Evolutionary conservation across 2,113 vertebrate genomes (phyloP).

Genomic region (Malurus elegans): DNA sequence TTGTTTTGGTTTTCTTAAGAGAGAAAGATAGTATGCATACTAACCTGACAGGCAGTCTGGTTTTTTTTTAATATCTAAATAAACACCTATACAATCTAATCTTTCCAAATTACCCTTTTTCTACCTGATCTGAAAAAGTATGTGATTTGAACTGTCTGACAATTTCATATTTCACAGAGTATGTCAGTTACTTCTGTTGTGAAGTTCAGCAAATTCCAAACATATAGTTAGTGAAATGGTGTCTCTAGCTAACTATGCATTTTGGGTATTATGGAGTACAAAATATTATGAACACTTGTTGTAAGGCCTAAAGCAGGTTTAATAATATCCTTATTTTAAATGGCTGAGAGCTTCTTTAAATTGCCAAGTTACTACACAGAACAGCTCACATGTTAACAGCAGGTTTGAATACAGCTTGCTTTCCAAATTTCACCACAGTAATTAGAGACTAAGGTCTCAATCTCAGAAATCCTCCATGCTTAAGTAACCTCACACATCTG

Average conservation of each 20-base stretch:
- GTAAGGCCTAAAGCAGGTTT: not conserved
- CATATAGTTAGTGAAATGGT: not conserved
- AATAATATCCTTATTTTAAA: not conserved
- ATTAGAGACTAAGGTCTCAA: not conserved
- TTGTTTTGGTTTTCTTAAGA: not conserved
- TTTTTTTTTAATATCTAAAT: not conserved
- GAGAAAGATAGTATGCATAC: not conserved
- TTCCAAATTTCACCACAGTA: not conserved
- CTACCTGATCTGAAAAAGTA: not conserved
- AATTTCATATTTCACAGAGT: not conserved
- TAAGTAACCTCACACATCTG: not conserved
- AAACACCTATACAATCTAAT: not conserved
- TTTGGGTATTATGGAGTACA: not conserved
- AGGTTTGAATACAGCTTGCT: not conserved
- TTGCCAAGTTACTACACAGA: not conserved
- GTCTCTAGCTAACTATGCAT: not conserved
- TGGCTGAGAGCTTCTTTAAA: not conserved
- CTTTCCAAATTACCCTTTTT: not conserved
- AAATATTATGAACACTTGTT: not conserved
- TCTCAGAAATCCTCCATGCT: not conserved
- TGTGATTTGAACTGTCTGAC: not conserved
- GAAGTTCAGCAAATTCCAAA: not conserved
- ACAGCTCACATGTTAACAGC: not conserved
- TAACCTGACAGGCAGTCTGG: not conserved
- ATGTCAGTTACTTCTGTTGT: not conserved